These are phyloP conservation scores for human (Homo sapiens) DNA, from an alignment of 2,113 vertebrate genomes.

Conservation along the genomic window GRCh38 chr3:173242001-173242500, in stretches of 20 bases:
- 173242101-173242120: neutral
- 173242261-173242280: neutral
- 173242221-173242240: neutral
- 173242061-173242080: neutral
- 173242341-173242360: neutral
- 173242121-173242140: neutral
- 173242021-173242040: neutral
- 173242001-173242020: neutral
- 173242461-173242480: neutral
- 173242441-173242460: neutral
- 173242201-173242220: neutral
- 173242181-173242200: neutral
- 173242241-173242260: neutral
- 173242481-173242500: neutral
- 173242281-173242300: neutral
- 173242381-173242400: neutral
- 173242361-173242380: neutral
- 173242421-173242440: neutral
- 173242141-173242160: neutral
- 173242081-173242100: neutral
- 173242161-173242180: neutral
- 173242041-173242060: neutral
- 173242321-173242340: neutral
- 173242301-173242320: too few species aligned
- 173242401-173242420: neutral